A percentile compares a stretch with the other conserved stretches of the same genome.
phyloP scores from a whole-genome alignment of 2,113 vertebrate genomes.

The Nannospalax galili region DNA sequence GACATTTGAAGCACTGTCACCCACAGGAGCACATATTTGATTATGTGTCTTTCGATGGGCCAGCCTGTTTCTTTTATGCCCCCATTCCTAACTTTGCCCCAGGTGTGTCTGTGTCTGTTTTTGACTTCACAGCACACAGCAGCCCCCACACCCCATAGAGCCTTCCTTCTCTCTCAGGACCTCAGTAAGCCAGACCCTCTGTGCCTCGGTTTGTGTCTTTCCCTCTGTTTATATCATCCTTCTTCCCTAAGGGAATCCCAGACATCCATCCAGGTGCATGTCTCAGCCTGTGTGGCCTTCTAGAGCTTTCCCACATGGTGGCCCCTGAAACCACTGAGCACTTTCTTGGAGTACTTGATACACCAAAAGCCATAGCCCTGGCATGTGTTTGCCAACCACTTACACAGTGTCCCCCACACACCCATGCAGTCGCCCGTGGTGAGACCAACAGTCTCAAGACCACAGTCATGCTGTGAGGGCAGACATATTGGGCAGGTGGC shows the following conservation, averaged over 20 bases:
- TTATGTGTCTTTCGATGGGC: fast-evolving
- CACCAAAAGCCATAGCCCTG: neutral
- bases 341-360: too few species aligned
- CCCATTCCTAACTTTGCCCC: neutral
- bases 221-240: too few species aligned
- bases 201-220: neutral
- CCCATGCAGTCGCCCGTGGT: too few species aligned
- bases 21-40: fast-evolving
- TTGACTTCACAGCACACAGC: neutral
- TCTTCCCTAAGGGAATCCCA: neutral
- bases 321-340: neutral
- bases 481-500: fast-evolving
- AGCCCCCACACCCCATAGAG: fast-evolving
- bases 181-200: fast-evolving
- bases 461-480: neutral
- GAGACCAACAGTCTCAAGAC: neutral
- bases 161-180: fast-evolving
- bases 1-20: fast-evolving
- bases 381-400: fast-evolving
- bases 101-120: neutral
- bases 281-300: neutral
- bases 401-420: fast-evolving
- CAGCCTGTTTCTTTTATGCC: neutral
- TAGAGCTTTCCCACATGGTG: too few species aligned
- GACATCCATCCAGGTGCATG: too few species aligned